Percentiles rank a stretch among this genome's conserved stretches.
phyloP scores from a whole-genome alignment of 2,888 invertebrate genomes.

The Dione juno region DNA sequence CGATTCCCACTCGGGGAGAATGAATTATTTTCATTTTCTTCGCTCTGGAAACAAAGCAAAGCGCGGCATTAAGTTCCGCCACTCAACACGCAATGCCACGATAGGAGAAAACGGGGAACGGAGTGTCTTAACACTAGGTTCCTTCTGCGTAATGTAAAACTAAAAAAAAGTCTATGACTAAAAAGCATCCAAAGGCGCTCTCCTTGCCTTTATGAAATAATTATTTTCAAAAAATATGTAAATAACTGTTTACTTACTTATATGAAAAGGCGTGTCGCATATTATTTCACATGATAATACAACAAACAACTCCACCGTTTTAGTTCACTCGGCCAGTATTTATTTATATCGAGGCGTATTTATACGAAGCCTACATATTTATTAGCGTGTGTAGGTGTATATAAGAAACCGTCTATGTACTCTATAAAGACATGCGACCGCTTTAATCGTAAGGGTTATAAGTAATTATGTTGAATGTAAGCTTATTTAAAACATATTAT shows the following conservation, averaged over 20 bases:
- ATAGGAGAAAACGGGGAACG: too few relatives aligned
- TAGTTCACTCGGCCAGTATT: background rate
- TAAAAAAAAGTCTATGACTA: too few relatives aligned
- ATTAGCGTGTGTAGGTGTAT: background rate
- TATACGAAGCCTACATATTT: constrained; percentile 7
- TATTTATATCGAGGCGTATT: background rate
- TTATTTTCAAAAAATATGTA: background rate
- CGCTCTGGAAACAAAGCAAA: too few relatives aligned
- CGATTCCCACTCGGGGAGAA: too few relatives aligned
- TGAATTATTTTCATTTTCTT: too few relatives aligned
- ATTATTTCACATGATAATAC: constrained; percentile 9
- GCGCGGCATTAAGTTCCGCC: too few relatives aligned
- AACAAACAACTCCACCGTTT: constrained; percentile 1
- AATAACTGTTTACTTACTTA: background rate
- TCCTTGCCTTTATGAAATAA: background rate
- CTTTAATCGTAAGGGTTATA: too few relatives aligned
- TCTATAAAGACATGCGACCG: background rate
- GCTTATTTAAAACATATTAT: too few relatives aligned
- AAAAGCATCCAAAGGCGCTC: too few relatives aligned
- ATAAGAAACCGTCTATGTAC: background rate
- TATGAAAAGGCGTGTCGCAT: background rate
- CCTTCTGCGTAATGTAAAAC: too few relatives aligned
- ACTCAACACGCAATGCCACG: too few relatives aligned
- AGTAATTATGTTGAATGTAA: background rate
- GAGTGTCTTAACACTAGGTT: too few relatives aligned